phyloP scores from a whole-genome alignment of 1,140 invertebrate genomes.

The Myzus persicae region DNA sequence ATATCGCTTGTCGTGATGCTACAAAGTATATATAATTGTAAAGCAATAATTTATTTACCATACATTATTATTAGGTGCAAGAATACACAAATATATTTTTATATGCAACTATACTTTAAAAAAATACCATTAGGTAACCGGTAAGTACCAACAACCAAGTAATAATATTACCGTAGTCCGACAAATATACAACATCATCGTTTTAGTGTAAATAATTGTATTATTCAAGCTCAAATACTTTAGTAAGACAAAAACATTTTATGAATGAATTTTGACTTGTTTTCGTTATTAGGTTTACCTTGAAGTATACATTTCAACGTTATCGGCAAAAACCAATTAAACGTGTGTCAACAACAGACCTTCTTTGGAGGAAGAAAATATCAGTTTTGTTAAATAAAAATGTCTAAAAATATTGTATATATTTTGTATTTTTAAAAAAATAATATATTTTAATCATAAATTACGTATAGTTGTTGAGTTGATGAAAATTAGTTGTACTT shows the following conservation, averaged over 20 bases:
- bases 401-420: background rate
- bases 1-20: background rate
- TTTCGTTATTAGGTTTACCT: background rate
- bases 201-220: background rate
- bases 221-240: no score
- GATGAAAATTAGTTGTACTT: background rate
- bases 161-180: background rate
- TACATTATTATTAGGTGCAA: background rate
- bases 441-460: background rate
- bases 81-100: background rate
- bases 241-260: background rate
- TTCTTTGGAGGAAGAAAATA: background rate
- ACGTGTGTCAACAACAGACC: background rate
- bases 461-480: background rate
- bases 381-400: background rate
- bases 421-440: no score
- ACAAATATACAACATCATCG: background rate
- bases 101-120: background rate
- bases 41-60: background rate
- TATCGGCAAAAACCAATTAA: background rate
- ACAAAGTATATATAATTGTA: background rate
- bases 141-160: background rate
- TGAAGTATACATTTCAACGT: background rate
- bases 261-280: background rate
- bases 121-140: no score